Evolutionary conservation across 2,797 vertebrate genomes (phyloP), one percentile per base, ranked within the genome.

Genomic region (Oreonectes daqikongensis): DNA sequence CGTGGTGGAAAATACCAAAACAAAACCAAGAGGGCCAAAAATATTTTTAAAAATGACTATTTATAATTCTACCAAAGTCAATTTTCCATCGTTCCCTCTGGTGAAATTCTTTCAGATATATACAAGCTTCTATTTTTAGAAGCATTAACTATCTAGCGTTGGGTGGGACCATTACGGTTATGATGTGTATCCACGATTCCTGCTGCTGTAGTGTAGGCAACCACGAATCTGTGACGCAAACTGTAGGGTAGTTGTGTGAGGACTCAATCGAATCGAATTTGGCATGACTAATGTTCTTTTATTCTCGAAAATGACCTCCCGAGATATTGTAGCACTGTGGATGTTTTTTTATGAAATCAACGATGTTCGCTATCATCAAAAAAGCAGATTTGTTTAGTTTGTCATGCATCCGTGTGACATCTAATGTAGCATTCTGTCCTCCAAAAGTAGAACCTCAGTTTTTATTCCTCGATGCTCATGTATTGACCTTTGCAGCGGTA

Each of bases 291-390:
- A 46, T 66, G 28, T 24, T 40, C 38, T 77, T 72, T 79, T 42
- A n/a, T 53, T 75, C 18, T 46, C 53, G 32, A 69, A 82, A 83
- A 83, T 82, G 75, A 83, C 81, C 72, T 83, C 85, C 46, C 18
- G 72, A 84, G 83, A 84, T 87, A 75, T 87, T 88, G 90, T 93
- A 92, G 92, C 92, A 92, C 87, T 85, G n/a, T n/a, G n/a, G n/a
- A 75, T 67, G 61, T 86, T 85, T n/a, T n/a, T n/a, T n/a, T n/a
- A n/a, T n/a, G n/a, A n/a, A n/a, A n/a, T n/a, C n/a, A n/a, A n/a
- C n/a, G 84, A 90, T 84, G 79, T 76, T 81, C 61, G 85, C 83
- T 85, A 78, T 86, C 85, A 89, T 89, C 79, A 82, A 83, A 82
- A 50, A 66, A 61, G 63, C 42, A 22, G 30, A 30, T 57, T 50